Evolutionary conservation across 2,113 vertebrate genomes (phyloP), one percentile per base, ranked within the genome.

Genomic region (Hymenochirus boettgeri): DNA sequence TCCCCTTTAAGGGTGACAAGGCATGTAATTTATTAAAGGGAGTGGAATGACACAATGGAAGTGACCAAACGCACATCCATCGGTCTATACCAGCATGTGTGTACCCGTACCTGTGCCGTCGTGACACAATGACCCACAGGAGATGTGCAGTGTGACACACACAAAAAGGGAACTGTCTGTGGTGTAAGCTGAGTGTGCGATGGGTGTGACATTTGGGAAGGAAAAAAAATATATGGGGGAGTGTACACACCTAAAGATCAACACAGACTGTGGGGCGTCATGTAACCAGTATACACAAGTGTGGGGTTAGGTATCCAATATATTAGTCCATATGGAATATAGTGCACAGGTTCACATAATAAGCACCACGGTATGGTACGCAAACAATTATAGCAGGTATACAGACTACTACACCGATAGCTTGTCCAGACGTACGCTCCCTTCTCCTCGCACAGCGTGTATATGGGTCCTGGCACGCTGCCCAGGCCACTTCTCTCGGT

Each of bases 401-500:
- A n/a, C n/a, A n/a, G n/a, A n/a, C n/a, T n/a, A 15, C 13, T 42
- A n/a, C 37, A 42, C 5, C 13, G 35, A 39, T 3, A 31, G 29
- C 29, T 31, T 52, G n/a, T 18, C 21, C 2, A 12, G 8, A 17
- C 15, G 3, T 25, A 2, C 51, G 15, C 22, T 23, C 51, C 51
- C 17, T n/a, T 29, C 35, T n/a, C 18, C 29, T 10, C 26, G 10
- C 50, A 53, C 61, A 63, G 61, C 48, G n/a, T 53, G 50, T 66
- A 47, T 66, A 58, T 29, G 37, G 63, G 29, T 26, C 19, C 46
- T 66, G 55, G 60, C 37, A 5, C 5, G 2, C 6, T 21, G 42
- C 60, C 61, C 31, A n/a, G 22, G 37, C 29, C 23, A 39, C 39
- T 29, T 26, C 27, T 66, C 27, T 31, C 11, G 23, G 15, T 58